Conservation (phyloP, 2,113 vertebrate genomes). For the Poeciliopsis turrubarensis region DNA sequence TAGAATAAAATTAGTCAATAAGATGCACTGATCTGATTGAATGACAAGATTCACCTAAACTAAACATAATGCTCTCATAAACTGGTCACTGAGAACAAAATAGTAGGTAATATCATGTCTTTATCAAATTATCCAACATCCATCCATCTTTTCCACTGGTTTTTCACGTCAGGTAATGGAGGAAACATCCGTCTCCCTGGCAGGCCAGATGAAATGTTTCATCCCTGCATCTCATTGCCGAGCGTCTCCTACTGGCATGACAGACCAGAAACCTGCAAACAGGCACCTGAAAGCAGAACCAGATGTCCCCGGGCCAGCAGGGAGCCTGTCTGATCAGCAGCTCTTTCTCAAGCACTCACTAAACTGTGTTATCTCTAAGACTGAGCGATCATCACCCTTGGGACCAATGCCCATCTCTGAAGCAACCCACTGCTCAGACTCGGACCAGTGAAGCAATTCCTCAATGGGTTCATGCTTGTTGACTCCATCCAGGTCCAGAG, state of each 20-base stretch:
- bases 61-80: not conserved
- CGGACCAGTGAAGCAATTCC: too few relatives aligned
- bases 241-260: not conserved
- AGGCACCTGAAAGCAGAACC: not conserved
- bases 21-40: slow-evolving; percentile 10
- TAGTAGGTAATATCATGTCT: not conserved
- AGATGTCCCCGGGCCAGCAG: not conserved
- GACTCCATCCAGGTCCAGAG: too few relatives aligned
- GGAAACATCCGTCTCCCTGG: too few relatives aligned
- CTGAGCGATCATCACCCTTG: not conserved
- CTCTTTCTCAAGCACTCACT: too few relatives aligned
- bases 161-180: not conserved
- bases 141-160: not conserved
- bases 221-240: not conserved
- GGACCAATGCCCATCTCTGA: too few relatives aligned
- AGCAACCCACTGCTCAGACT: too few relatives aligned
- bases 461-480: too few relatives aligned
- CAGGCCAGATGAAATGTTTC: not conserved
- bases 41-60: slow-evolving; percentile 8
- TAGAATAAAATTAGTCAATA: slow-evolving; percentile 53
- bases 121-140: not conserved
- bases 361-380: not conserved
- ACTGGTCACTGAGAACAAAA: not conserved
- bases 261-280: not conserved
- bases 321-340: not conserved